Evolutionary conservation across 1,140 invertebrate genomes (phyloP).

Genomic region (Drosophila cardini): DNA sequence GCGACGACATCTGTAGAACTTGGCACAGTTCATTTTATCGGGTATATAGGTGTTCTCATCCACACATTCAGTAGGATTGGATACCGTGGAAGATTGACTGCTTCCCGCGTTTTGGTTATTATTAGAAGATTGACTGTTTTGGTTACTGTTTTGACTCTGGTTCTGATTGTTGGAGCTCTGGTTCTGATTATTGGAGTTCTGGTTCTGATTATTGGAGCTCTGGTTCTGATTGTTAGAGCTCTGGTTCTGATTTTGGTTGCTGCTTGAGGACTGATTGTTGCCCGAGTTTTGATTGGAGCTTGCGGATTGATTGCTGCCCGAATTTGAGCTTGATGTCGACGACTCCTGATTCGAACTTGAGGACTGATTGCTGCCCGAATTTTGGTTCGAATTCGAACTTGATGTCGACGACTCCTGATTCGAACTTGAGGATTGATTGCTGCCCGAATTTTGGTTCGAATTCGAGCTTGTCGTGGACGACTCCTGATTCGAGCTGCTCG

Average conservation of each 20-base stretch:
- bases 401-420: no score
- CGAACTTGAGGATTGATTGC: slow-evolving; percentile 35
- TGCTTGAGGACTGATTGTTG: no score
- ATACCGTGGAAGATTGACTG: slow-evolving; percentile 48
- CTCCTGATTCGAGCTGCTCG: slow-evolving; percentile 49
- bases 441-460: slow-evolving; percentile 27
- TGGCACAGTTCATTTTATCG: slow-evolving; percentile 85
- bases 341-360: slow-evolving; percentile 1
- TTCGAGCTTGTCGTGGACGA: slow-evolving; percentile 45
- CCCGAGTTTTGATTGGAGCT: no score
- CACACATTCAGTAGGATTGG: slow-evolving; percentile 85
- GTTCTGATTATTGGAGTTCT: slow-evolving; percentile 1
- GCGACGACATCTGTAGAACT: slow-evolving; percentile 89
- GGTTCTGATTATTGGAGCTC: slow-evolving; percentile 24
- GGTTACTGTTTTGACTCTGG: slow-evolving; percentile 35
- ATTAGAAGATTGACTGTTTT: slow-evolving; percentile 54
- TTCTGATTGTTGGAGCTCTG: slow-evolving; percentile 35
- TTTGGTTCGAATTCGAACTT: not conserved
- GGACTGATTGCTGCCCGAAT: slow-evolving; percentile 32
- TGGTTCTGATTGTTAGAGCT: no score
- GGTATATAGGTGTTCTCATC: slow-evolving; percentile 81
- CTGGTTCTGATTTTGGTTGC: not conserved
- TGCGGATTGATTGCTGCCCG: no score
- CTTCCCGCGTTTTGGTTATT: slow-evolving; percentile 57
- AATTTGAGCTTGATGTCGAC: no score